Evolutionary conservation across 2,113 vertebrate genomes (phyloP).

Genomic region (Aldabrachelys gigantea): DNA sequence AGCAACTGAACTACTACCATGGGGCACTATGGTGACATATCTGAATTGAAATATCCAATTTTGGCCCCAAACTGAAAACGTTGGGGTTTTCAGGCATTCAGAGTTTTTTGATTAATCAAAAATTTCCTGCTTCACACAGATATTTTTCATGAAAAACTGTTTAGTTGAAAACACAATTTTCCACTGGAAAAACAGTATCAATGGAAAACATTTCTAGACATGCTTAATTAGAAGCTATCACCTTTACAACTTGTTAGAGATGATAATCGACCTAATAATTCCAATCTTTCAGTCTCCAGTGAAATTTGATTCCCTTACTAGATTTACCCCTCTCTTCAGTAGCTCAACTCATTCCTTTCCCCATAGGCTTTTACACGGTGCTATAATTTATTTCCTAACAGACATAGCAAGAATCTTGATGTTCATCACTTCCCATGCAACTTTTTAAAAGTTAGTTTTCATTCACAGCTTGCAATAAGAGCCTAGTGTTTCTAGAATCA

Average conservation of each 20-base stretch:
- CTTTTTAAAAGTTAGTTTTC: neutral
- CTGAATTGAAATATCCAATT: neutral
- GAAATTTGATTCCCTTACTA: neutral
- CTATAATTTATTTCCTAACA: neutral
- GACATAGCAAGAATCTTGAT: neutral
- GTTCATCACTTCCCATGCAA: neutral
- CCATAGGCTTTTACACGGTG: neutral
- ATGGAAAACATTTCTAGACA: neutral
- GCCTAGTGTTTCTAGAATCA: neutral
- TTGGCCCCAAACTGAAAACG: neutral
- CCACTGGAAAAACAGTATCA: neutral
- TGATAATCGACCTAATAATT: accelerated
- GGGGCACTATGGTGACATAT: neutral
- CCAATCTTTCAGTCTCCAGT: neutral
- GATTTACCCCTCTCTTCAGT: neutral
- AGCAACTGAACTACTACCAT: accelerated
- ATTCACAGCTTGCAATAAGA: neutral
- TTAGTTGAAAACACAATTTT: neutral
- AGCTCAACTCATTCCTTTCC: neutral
- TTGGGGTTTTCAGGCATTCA: neutral
- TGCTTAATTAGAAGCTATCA: neutral
- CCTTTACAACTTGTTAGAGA: neutral
- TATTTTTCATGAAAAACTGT: neutral
- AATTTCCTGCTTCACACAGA: neutral
- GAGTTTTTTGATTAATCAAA: neutral